Evolutionary conservation across 2,888 invertebrate species (phyloP), one percentile per base, ranked within the genome.

Genomic region (Choreutis nemorana): DNA sequence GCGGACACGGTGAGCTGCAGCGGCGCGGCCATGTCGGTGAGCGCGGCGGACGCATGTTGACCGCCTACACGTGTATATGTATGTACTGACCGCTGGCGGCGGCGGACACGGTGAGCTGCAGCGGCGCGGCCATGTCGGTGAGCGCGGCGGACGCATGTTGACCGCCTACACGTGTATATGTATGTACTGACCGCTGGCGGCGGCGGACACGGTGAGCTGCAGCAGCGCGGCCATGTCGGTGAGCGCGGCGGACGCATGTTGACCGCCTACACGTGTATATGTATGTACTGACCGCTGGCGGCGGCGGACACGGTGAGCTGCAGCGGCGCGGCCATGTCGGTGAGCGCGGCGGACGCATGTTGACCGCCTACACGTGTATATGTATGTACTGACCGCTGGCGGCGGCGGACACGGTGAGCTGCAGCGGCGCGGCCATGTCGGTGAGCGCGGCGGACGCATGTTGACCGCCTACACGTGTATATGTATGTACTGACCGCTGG

Each of bases 181-280:
- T n/a, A n/a, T n/a, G n/a, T n/a, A n/a, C n/a, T n/a, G n/a, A n/a
- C n/a, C n/a, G n/a, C n/a, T n/a, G n/a, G n/a, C n/a, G n/a, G 87
- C 87, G 3, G 87, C 82, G 1, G 88, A 86, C 0, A 90, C 87
- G 0, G 90, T 87, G 18, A 91, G 82, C 46, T 90, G 89, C 31
- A 91, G 59, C 1, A 91, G 91, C 8, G 90, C 89, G 9, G 87
- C 87, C 82, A 91, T 87, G 48, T 91, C 90, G 1, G 85, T 82
- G 34, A 88, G 59, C n/a, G 85, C 83, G 27, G 85, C 83, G 11
- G 83, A 83, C 41, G 82, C 80, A 26, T 79, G 75, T n/a, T n/a
- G n/a, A n/a, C n/a, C n/a, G n/a, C n/a, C n/a, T n/a, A n/a, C n/a
- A n/a, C n/a, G n/a, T n/a, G n/a, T n/a, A n/a, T n/a, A n/a, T n/a